phyloP scores from a whole-genome alignment of 2,888 invertebrate genomes.

The Cataglyphis altisquamis region DNA sequence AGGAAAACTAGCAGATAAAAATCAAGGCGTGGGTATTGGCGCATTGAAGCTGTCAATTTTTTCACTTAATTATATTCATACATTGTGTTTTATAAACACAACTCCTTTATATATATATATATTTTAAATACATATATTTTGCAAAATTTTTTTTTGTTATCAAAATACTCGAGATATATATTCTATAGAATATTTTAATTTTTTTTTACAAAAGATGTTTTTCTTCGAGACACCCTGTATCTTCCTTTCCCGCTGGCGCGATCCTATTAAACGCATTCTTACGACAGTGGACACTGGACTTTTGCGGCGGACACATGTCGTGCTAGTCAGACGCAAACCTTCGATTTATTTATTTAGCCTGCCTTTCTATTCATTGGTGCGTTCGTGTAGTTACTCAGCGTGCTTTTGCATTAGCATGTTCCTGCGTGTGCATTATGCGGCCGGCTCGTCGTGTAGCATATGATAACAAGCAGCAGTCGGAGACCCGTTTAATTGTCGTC shows the following conservation, averaged over 20 bases:
- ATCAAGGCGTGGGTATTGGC: no score
- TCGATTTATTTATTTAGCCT: constrained; percentile 49
- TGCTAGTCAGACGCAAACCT: constrained; percentile 49
- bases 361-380: neutral
- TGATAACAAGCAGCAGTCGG: constrained; percentile 66
- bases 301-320: constrained; percentile 69
- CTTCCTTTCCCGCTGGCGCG: constrained; percentile 48
- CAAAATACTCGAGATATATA: neutral
- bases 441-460: constrained; percentile 60
- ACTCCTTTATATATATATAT: no score
- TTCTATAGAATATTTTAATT: neutral
- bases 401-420: neutral
- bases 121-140: neutral
- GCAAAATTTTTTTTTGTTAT: neutral
- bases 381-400: constrained; percentile 35
- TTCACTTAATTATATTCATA: no score
- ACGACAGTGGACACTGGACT: constrained; percentile 69
- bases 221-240: constrained; percentile 49
- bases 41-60: no score
- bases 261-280: constrained; percentile 68
- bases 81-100: neutral
- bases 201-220: neutral
- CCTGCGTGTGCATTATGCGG: constrained; percentile 46
- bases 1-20: no score
- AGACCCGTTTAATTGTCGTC: constrained; percentile 67